Base-by-base conservation (phyloP, 2,888 invertebrate genomes). In the Drosophila atripex region DNA sequence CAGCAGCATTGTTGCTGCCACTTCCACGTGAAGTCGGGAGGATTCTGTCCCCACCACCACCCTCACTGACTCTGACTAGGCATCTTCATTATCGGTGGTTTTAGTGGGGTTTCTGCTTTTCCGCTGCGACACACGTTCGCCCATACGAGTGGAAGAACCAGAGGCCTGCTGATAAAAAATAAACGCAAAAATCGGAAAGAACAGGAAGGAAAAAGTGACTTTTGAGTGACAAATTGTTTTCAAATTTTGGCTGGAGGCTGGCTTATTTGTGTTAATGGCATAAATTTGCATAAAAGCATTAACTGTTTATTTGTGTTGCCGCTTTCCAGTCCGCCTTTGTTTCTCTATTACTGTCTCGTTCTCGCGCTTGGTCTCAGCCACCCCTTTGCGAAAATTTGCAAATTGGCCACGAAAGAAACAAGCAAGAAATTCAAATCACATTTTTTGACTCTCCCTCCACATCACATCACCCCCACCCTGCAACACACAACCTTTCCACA, bases 221-320 rank as follows among this genome's bases (percentile, higher is more conserved):
- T 88, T 87, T 88, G 86, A 86, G 86, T 86, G 86, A 86, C 88
- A 86, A 86, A 86, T 86, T 86, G 89, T 86, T 86, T 86, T 83
- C 78, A 88, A 88, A 88, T 86, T 88, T 83, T 68, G 58, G 74
- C 78, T 78, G 82, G 45, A 35, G 63, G 45, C 30, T 53, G 45
- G 82, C 88, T 85, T 82, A 85, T 82, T 85, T 82, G 82, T 88
- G 84, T 88, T 88, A 85, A 88, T 86, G 87, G 87, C 88, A 88
- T 86, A 87, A 87, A 86, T 88, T 86, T 86, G 86, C 86, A 88
- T 88, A 88, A 86, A 87, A 87, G 86, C 89, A 86, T 86, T 86
- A 86, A 88, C 88, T 86, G 84, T 86, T 88, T 88, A 88, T 84
- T 84, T 84, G 86, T 80, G 83, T 88, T 83, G 66, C 84, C 73